Evolutionary conservation across 2,113 vertebrate species (phyloP), one percentile per base, ranked within the genome.

Genomic region (Galbula dea): DNA sequence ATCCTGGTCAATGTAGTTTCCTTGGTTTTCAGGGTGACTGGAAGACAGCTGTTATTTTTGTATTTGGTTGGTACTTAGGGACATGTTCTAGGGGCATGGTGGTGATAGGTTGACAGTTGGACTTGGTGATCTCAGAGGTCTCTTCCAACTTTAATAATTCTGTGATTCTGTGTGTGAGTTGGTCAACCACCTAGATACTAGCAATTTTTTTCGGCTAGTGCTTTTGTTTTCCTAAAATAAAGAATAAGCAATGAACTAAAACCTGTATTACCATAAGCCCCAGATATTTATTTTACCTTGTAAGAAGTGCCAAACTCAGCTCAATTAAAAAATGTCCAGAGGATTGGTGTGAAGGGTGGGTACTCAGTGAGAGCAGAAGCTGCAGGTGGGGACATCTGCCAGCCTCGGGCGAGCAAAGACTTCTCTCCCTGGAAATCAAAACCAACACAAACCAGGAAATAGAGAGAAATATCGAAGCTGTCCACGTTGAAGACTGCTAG

Each of bases 361-460:
- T 2, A 1, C 22, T 87, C 4, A 11, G 30, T 21, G 29, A 89
- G 69, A 66, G 55, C 34, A 37, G 73, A 62, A 91, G 59, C 34
- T 14, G 20, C 86, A 92, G 80, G 88, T 86, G 83, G 94, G 87
- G 91, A 91, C 2, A 4, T 90, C 59, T 66, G 41, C 65, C 1
- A 10, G 71, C 80, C 74, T 84, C 12, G 1, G 68, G 76, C 0
- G 1, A 73, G 62, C 51, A 91, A 92, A 17, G 63, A 39, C 82
- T 94, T 94, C 81, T 57, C 81, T 57, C 45, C 23, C 39, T 29
- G 7, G 10, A 22, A 86, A 85, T 55, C 0, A 55, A 94, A 95
- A 87, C 74, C 39, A 45, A 82, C 12, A 12, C 65, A 90, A 95
- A 97, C 94, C 96, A 97, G 98, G 97, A 98, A 98, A 92, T 90